phyloP scores from a whole-genome alignment of 2,113 vertebrate genomes.

The Aplodontia rufa region DNA sequence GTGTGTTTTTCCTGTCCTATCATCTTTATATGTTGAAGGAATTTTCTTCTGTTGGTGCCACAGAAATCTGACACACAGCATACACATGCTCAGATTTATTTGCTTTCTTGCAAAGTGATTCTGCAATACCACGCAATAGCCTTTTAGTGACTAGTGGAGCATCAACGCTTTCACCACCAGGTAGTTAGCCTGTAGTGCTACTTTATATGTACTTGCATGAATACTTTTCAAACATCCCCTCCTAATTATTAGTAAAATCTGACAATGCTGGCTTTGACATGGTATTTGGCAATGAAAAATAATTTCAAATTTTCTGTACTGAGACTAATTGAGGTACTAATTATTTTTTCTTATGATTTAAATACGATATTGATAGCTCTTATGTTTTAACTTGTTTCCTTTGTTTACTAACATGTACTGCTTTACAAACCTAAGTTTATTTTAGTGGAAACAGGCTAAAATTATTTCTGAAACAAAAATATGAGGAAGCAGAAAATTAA shows the following conservation, averaged over 20 bases:
- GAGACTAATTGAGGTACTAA: slow-evolving; percentile 78
- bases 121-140: slow-evolving; percentile 75
- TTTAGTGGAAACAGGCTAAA: slow-evolving; percentile 73
- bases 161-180: slow-evolving; percentile 81
- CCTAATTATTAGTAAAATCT: slow-evolving; percentile 83
- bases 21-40: slow-evolving; percentile 73
- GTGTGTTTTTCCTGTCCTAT: slow-evolving; percentile 69
- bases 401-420: slow-evolving; percentile 63
- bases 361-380: slow-evolving; percentile 77
- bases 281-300: slow-evolving; percentile 74
- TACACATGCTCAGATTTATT: slow-evolving; percentile 80
- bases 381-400: slow-evolving; percentile 71
- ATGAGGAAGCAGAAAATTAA: slow-evolving; percentile 29
- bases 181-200: slow-evolving; percentile 72
- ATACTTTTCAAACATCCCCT: slow-evolving; percentile 75
- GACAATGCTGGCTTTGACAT: slow-evolving; percentile 75
- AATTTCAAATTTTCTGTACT: slow-evolving; percentile 73
- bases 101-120: slow-evolving; percentile 79
- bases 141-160: slow-evolving; percentile 79
- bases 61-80: slow-evolving; percentile 80
- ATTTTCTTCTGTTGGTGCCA: slow-evolving; percentile 81
- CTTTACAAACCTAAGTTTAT: slow-evolving; percentile 73
- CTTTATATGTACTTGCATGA: slow-evolving; percentile 74
- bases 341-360: slow-evolving; percentile 80
- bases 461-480: slow-evolving; percentile 2